Conservation (phyloP, 2,888 invertebrate genomes). For the Orchesella flavescens region DNA sequence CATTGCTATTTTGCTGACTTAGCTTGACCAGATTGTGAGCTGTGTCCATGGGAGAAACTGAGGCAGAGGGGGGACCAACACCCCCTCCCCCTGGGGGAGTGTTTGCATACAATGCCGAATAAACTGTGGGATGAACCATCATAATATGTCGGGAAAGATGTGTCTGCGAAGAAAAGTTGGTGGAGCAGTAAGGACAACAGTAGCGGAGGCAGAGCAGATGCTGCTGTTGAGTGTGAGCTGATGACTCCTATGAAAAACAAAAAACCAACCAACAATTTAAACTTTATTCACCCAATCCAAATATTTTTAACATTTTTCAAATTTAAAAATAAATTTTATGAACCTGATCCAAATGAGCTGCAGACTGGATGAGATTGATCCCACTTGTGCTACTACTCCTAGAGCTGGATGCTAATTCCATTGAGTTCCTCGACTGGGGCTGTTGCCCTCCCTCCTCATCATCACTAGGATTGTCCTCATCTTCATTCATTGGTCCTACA, state of each 20-base stretch:
- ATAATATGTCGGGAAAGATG: slow-evolving; percentile 70
- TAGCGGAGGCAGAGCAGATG: slow-evolving; percentile 68
- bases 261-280: background rate
- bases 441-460: slow-evolving; percentile 47
- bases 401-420: slow-evolving; percentile 51
- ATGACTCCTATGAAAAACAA: slow-evolving; percentile 47
- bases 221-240: slow-evolving; percentile 34
- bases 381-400: slow-evolving; percentile 61
- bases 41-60: slow-evolving; percentile 73
- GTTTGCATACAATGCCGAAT: slow-evolving; percentile 67
- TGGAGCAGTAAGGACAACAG: slow-evolving; percentile 71
- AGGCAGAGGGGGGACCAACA: slow-evolving; percentile 19
- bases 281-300: background rate
- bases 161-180: slow-evolving; percentile 70
- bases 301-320: background rate
- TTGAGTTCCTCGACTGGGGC: slow-evolving; percentile 56
- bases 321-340: background rate
- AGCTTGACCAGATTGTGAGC: slow-evolving; percentile 62
- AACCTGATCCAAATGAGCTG: slow-evolving; percentile 62
- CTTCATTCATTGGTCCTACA: slow-evolving; percentile 54
- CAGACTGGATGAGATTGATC: slow-evolving; percentile 58
- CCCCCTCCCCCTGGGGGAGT: slow-evolving; percentile 21
- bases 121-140: slow-evolving; percentile 70
- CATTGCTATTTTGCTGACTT: slow-evolving; percentile 78
- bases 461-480: slow-evolving; percentile 50